phyloP scores from a whole-genome alignment of 2,888 invertebrate genomes.

The Falcaria lacertinaria region DNA sequence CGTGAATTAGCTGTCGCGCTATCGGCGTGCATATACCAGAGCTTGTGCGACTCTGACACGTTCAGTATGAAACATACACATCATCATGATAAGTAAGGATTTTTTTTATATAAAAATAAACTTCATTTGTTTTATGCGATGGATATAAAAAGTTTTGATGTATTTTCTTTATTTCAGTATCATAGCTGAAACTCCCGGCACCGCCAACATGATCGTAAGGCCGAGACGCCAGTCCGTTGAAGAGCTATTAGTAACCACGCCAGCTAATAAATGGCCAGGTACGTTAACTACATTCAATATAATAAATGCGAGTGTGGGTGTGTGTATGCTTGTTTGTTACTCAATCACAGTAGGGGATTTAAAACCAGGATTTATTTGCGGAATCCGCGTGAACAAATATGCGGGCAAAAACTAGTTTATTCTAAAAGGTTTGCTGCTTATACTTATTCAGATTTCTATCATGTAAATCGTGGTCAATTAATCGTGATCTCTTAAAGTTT shows the following conservation, averaged over 20 bases:
- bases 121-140: neutral
- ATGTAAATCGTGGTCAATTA: no score
- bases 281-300: constrained; percentile 5
- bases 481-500: no score
- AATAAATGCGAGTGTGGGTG: no score
- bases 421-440: no score
- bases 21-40: constrained; percentile 99
- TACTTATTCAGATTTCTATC: no score
- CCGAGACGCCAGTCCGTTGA: constrained; percentile 88
- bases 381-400: no score
- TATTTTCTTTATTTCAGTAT: constrained; percentile 33
- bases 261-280: constrained; percentile 95
- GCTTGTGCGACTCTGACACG: constrained; percentile 89
- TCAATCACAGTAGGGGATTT: no score
- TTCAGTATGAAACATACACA: constrained; percentile 62
- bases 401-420: no score
- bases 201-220: constrained; percentile 84
- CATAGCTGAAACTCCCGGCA: constrained; percentile 70
- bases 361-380: no score
- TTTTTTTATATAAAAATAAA: neutral
- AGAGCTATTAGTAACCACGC: constrained; percentile 88
- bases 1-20: constrained; percentile 96
- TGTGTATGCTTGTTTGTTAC: no score
- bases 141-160: no score
- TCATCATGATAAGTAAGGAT: constrained; percentile 55